These are phyloP conservation scores for Stomorhina lunata DNA, from an alignment of 2,888 invertebrate genomes.

Conservation along the genomic window DNA sequence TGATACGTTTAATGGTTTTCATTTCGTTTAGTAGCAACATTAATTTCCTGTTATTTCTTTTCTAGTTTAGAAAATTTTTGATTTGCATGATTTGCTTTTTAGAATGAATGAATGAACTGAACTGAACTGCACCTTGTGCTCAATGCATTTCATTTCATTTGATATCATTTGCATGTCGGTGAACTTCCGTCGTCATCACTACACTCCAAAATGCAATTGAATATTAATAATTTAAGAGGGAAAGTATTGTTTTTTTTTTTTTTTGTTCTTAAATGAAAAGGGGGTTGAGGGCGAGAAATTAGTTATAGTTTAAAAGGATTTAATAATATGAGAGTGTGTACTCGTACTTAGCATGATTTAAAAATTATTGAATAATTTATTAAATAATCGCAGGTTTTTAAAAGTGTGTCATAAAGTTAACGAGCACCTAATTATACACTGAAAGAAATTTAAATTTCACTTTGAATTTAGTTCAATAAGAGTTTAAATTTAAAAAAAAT, in stretches of 20 bases:
- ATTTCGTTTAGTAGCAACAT: constrained; percentile 57
- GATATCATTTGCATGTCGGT: constrained; percentile 60
- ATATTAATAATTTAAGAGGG: constrained; percentile 54
- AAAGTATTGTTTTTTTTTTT: neutral
- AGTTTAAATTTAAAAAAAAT: too few relatives aligned
- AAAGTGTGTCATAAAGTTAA: neutral
- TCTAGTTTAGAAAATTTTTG: constrained; percentile 41
- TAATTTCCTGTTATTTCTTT: constrained; percentile 49
- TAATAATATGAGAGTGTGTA: too few relatives aligned
- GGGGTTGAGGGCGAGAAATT: neutral
- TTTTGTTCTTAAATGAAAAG: neutral
- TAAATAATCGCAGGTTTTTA: neutral
- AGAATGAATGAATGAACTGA: too few relatives aligned
- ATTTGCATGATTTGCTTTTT: constrained; percentile 62
- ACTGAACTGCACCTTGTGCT: constrained; percentile 65
- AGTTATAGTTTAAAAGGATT: constrained; percentile 4
- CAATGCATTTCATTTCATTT: constrained; percentile 65
- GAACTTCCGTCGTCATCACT: constrained; percentile 59
- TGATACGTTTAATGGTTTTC: constrained; percentile 46
- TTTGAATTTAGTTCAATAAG: neutral
- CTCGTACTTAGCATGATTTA: neutral
- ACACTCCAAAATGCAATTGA: constrained; percentile 49
- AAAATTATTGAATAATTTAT: constrained; percentile 2
- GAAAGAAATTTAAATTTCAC: neutral
- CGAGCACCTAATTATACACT: too few relatives aligned